Conservation (phyloP, 1,140 invertebrate species). For the Bombus haemorrhoidalis region DNA sequence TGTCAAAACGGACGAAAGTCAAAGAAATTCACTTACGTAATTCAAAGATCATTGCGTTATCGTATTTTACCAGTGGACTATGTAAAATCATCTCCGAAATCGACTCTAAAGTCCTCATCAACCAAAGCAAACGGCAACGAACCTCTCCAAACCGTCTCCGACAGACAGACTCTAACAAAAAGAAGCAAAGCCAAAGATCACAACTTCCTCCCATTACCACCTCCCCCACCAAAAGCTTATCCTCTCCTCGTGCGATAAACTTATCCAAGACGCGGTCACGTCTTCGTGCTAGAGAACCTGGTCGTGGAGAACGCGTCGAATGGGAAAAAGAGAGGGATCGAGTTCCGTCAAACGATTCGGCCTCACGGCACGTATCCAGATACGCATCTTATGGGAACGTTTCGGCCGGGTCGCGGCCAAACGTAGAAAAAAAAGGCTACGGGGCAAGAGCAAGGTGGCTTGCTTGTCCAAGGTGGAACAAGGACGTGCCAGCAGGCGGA, state of each 20-base stretch:
- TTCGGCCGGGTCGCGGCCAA: slow-evolving; percentile 64
- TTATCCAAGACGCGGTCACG: slow-evolving; percentile 27
- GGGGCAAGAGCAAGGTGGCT: slow-evolving; percentile 48
- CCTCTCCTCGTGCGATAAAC: background rate
- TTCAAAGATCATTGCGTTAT: too few relatives aligned
- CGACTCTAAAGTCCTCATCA: too few relatives aligned
- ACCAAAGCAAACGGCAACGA: too few relatives aligned
- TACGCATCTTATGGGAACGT: slow-evolving; percentile 77
- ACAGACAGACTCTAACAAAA: too few relatives aligned
- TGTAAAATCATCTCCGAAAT: too few relatives aligned
- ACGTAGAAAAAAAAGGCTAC: background rate
- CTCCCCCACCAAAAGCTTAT: background rate
- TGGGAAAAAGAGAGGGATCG: slow-evolving; percentile 17
- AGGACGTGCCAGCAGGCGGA: slow-evolving; percentile 24
- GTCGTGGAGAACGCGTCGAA: slow-evolving; percentile 26
- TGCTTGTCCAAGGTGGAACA: background rate
- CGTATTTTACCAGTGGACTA: too few relatives aligned
- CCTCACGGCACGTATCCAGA: slow-evolving; percentile 76
- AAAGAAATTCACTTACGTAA: too few relatives aligned
- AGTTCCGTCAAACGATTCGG: slow-evolving; percentile 75
- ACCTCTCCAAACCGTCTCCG: too few relatives aligned
- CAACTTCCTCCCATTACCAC: background rate
- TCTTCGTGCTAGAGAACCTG: slow-evolving; percentile 11
- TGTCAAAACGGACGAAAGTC: too few relatives aligned
- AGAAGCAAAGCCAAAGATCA: background rate